A percentile compares a stretch with the other conserved stretches of the same genome.
Conservation (phyloP, 2,888 invertebrate genomes). For the Pheosia tremula region DNA sequence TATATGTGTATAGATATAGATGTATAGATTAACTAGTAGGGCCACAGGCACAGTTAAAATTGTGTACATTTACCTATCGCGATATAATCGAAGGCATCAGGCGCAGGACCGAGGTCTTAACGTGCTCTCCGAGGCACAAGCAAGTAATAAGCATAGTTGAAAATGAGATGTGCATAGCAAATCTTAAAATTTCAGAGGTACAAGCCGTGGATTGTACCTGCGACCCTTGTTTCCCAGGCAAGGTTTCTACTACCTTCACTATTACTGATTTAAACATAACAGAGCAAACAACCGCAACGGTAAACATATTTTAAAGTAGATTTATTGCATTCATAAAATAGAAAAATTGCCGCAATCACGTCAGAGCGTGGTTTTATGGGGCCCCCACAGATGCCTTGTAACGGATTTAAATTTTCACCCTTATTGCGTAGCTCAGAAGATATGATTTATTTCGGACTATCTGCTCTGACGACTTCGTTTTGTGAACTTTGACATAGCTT, state of each 20-base stretch:
- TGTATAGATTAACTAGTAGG: too few relatives aligned
- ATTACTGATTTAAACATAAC: background rate
- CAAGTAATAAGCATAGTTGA: background rate
- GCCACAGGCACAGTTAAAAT: too few relatives aligned
- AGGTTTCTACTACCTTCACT: background rate
- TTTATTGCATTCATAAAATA: conserved; percentile 35
- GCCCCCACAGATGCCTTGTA: too few relatives aligned
- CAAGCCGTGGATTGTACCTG: background rate
- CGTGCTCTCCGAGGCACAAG: background rate
- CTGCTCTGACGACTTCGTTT: too few relatives aligned
- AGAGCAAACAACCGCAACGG: conserved; percentile 18
- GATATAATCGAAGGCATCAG: too few relatives aligned
- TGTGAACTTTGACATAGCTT: too few relatives aligned
- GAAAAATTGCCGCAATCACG: conserved; percentile 26
- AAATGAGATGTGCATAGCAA: background rate
- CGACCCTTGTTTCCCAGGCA: conserved; percentile 4
- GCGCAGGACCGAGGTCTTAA: too few relatives aligned
- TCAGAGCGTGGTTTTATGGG: conserved; percentile 9
- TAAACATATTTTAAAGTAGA: conserved; percentile 36
- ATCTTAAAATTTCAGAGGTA: background rate
- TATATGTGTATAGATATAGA: too few relatives aligned
- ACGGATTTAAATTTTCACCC: too few relatives aligned
- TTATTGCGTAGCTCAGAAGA: too few relatives aligned
- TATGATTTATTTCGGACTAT: too few relatives aligned
- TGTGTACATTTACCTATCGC: too few relatives aligned